phyloP scores from a whole-genome alignment of 2,113 vertebrate species.

The Desmodus rotundus region DNA sequence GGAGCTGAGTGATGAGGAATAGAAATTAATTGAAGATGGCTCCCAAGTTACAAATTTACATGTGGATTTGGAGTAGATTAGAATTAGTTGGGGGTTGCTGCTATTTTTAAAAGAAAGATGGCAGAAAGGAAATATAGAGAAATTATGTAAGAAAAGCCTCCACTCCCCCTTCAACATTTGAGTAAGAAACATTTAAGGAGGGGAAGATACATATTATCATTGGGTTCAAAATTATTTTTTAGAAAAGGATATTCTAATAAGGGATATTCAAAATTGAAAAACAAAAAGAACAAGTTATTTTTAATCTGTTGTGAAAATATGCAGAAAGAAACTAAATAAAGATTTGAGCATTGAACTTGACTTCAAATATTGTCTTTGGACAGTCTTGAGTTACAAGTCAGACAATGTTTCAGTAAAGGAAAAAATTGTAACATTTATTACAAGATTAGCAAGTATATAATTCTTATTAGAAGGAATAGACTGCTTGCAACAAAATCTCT shows the following conservation, averaged over 20 bases:
- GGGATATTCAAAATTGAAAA: neutral
- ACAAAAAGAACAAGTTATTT: neutral
- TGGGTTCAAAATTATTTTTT: neutral
- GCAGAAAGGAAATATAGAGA: neutral
- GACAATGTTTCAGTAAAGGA: neutral
- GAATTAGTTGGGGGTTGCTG: neutral
- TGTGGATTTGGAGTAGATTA: neutral
- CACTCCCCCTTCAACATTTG: neutral
- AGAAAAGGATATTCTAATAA: neutral
- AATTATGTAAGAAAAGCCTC: neutral
- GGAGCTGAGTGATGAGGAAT: neutral
- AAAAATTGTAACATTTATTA: neutral
- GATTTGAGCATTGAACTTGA: neutral
- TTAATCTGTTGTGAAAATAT: neutral
- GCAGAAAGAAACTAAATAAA: neutral
- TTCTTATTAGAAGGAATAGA: neutral
- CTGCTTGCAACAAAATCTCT: neutral
- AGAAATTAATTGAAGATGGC: neutral
- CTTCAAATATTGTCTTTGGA: conserved; percentile 3
- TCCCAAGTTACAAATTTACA: neutral
- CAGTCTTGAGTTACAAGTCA: neutral
- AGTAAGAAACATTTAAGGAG: neutral
- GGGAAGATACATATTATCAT: neutral
- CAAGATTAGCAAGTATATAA: neutral
- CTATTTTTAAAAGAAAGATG: neutral